Percentiles rank a stretch among this genome's conserved stretches.
Conservation (phyloP, 2,888 invertebrate genomes). For the Villa cingulata region DNA sequence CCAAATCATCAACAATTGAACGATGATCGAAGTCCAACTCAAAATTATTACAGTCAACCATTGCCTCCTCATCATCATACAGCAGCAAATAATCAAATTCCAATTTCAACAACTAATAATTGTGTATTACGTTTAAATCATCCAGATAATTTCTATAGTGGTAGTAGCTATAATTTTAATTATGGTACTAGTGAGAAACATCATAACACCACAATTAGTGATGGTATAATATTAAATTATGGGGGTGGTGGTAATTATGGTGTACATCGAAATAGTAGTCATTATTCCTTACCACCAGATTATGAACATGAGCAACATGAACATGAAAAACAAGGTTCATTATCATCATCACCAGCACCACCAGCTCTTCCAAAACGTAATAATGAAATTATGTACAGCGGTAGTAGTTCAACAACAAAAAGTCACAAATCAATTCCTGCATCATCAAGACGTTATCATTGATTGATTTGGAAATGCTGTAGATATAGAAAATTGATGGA, state of each 20-base stretch:
- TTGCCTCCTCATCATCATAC: no score
- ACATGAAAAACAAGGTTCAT: slow-evolving; percentile 27
- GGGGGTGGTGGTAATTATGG: slow-evolving; percentile 16
- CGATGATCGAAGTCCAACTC: slow-evolving; percentile 21
- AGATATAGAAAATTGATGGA: no score
- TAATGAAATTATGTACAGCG: slow-evolving; percentile 22
- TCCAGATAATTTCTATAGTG: no score
- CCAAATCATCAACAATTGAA: slow-evolving; percentile 22
- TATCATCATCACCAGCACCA: slow-evolving; percentile 30
- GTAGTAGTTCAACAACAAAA: slow-evolving; percentile 26
- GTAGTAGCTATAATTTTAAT: slow-evolving; percentile 34
- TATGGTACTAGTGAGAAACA: slow-evolving; percentile 21
- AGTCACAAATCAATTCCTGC: slow-evolving; percentile 29
- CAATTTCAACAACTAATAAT: slow-evolving; percentile 21
- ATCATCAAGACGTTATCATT: slow-evolving; percentile 18
- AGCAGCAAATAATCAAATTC: slow-evolving; percentile 15
- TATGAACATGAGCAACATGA: no score
- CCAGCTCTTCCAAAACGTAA: slow-evolving; percentile 33
- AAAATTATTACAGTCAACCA: slow-evolving; percentile 33
- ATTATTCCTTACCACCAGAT: slow-evolving; percentile 33
- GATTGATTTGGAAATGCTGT: slow-evolving; percentile 2
- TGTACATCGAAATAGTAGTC: slow-evolving; percentile 33
- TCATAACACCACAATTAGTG: slow-evolving; percentile 17
- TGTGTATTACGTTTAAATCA: slow-evolving; percentile 24
- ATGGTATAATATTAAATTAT: background rate